phyloP scores from a whole-genome alignment of 2,888 invertebrate species.

The Stomorhina lunata region DNA sequence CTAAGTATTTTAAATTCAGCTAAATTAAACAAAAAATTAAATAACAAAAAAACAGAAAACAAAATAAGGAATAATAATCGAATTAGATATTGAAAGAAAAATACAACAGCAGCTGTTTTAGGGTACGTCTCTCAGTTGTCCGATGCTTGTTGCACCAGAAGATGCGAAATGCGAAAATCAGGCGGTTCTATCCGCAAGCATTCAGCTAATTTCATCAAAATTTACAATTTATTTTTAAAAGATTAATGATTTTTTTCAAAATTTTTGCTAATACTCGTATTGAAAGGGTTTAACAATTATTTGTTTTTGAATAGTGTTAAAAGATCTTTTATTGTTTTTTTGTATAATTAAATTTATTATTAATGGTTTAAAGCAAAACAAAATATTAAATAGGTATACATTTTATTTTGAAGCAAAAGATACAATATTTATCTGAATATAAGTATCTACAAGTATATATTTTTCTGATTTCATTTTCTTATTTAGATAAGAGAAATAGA shows the following conservation, averaged over 20 bases:
- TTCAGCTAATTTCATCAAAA: not conserved
- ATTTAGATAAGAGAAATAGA: slow-evolving; percentile 26
- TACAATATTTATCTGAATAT: not conserved
- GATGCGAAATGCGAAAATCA: slow-evolving; percentile 5
- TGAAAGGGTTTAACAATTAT: slow-evolving; percentile 13
- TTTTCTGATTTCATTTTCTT: slow-evolving; percentile 39
- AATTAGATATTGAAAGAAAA: not conserved
- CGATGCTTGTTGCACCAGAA: not conserved
- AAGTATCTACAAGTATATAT: not conserved
- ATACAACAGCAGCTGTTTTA: slow-evolving; percentile 32
- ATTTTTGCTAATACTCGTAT: not conserved
- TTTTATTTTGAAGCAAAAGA: slow-evolving; percentile 27
- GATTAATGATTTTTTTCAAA: slow-evolving; percentile 1
- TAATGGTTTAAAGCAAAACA: slow-evolving; percentile 38
- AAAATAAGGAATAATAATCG: not conserved
- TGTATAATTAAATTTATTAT: slow-evolving; percentile 41
- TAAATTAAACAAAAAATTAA: not conserved
- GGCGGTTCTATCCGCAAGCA: not conserved
- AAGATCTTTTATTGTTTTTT: slow-evolving; percentile 43
- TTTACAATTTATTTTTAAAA: slow-evolving; percentile 34
- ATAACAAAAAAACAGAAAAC: not conserved
- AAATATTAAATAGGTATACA: not conserved
- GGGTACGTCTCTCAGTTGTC: slow-evolving; percentile 2
- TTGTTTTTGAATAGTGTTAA: slow-evolving; percentile 40
- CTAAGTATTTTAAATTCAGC: not conserved